Base-by-base conservation (phyloP, 2,113 vertebrate species). In the Cynocephalus volans region DNA sequence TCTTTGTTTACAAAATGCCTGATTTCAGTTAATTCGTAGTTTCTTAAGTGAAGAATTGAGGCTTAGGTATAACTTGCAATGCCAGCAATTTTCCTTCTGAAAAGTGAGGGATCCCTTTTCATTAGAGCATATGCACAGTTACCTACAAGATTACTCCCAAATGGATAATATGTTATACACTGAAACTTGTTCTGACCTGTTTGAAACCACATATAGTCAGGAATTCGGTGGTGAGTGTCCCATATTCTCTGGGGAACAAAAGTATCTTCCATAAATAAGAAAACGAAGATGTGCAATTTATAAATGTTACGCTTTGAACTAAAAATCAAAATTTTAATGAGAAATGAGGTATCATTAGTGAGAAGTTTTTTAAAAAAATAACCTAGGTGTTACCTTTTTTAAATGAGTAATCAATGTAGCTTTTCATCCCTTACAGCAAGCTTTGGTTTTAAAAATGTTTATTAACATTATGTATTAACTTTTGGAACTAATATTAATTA, bases 381-480 rank as follows among this genome's bases (percentile, higher is more conserved):
- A 26, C 58, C 13, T 28, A 5, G 56, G 2, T 70, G 18, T 48
- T 15, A 75, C 26, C 21, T 60, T 62, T 75, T 69, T 69, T 65
- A 79, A 88, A 72, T 72, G 12, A 82, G 24, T 82, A 76, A 36
- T 36, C 28, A 31, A 17, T 58, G 56, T 33, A 65, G 56, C 33
- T 85, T 89, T 86, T 76, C 60, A 90, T 79, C 8, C 18, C 19
- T 80, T 84, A 75, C 19, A 67, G 48, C 80, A 11, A 79, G 21
- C 31, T 88, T 77, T 50, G 81, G 28, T 77, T 95, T 79, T 76
- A 24, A 97, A 77, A 94, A 67, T 84, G 4, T 79, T 92, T 86
- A 36, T 45, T 60, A 45, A 58, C 13, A 48, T 90, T 50, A 54
- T 87, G 21, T 76, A 67, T 7, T 90, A 92, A 94, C 6, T 86